Percentiles rank a stretch among this genome's conserved stretches.
Conservation (phyloP, 2,888 invertebrate genomes). For the Bruchidius siliquastri region DNA sequence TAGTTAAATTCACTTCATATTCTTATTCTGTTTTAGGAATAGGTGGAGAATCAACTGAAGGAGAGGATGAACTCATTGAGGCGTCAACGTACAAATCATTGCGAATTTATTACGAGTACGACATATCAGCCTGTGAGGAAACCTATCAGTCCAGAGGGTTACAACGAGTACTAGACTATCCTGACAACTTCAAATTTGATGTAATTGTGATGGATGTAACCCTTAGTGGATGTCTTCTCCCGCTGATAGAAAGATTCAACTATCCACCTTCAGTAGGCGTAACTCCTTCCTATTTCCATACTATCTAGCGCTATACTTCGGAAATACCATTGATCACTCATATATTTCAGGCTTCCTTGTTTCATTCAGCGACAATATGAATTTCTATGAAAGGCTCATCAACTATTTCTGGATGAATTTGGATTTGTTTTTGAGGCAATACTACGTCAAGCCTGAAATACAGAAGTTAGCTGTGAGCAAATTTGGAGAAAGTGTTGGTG, state of each 20-base stretch:
- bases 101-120: neutral
- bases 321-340: conserved; percentile 22
- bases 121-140: neutral
- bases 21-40: neutral
- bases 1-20: no score
- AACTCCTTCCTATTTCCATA: conserved; percentile 19
- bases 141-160: conserved; percentile 25
- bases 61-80: neutral
- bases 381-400: conserved; percentile 22
- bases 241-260: conserved; percentile 33
- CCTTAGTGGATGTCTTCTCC: conserved; percentile 26
- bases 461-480: conserved; percentile 15
- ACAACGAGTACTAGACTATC: conserved; percentile 27
- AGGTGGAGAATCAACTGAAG: neutral
- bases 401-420: conserved; percentile 20
- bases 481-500: conserved; percentile 23
- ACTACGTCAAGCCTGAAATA: conserved; percentile 9
- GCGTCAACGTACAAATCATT: neutral
- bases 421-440: conserved; percentile 7
- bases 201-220: conserved; percentile 32
- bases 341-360: conserved; percentile 25
- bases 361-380: conserved; percentile 23
- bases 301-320: conserved; percentile 17
- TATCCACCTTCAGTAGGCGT: conserved; percentile 31
- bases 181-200: conserved; percentile 33